A percentile compares a stretch with the other conserved stretches of the same genome.
Conservation (phyloP, 1,140 invertebrate species). For the Drosophila watanabei region DNA sequence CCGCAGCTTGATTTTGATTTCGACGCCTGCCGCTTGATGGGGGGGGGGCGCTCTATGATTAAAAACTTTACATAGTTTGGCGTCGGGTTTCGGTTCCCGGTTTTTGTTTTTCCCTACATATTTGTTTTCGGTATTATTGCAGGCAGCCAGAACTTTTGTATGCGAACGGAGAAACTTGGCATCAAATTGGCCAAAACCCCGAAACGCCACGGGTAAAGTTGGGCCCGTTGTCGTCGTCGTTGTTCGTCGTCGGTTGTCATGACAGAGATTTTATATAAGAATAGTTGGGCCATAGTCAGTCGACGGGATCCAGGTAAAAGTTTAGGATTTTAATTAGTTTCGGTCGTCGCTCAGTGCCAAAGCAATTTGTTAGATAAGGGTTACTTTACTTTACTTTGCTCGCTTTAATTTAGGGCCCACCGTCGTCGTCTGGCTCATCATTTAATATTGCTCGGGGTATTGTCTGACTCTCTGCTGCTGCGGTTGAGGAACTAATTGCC, state of each 20-base stretch:
- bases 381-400: slow-evolving; percentile 18
- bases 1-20: slow-evolving; percentile 26
- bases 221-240: slow-evolving; percentile 22
- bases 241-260: slow-evolving; percentile 38
- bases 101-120: slow-evolving; percentile 30
- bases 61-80: slow-evolving; percentile 58
- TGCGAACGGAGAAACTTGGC: slow-evolving; percentile 32
- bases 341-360: slow-evolving; percentile 51
- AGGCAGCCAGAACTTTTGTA: slow-evolving; percentile 30
- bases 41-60: slow-evolving; percentile 27
- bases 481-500: slow-evolving; percentile 13
- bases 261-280: slow-evolving; percentile 49
- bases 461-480: neutral
- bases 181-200: slow-evolving; percentile 43
- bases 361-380: slow-evolving; percentile 52
- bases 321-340: slow-evolving; percentile 63
- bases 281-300: slow-evolving; percentile 33
- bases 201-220: slow-evolving; percentile 34
- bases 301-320: slow-evolving; percentile 44
- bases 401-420: slow-evolving; percentile 37
- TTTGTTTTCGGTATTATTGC: slow-evolving; percentile 61
- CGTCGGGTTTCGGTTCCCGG: slow-evolving; percentile 7
- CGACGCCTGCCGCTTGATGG: neutral
- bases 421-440: neutral
- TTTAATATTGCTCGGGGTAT: slow-evolving; percentile 15